These are phyloP conservation scores for Andrena camellia DNA, from an alignment of 2,888 invertebrate genomes.

Conservation along the genomic window DNA sequence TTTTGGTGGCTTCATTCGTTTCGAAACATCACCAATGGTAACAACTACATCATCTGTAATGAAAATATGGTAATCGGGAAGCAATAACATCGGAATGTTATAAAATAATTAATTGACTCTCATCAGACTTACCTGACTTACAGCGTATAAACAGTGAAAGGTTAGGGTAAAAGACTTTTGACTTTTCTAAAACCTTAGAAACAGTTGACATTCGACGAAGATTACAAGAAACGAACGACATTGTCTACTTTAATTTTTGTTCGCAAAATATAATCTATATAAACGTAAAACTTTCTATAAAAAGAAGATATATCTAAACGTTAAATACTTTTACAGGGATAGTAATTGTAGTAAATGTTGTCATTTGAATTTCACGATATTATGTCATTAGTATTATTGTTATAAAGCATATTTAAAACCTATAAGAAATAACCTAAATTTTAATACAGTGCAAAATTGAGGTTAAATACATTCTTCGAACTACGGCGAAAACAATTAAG, in stretches of 20 bases:
- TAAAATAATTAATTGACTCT: not conserved
- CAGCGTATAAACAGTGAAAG: conserved; percentile 66
- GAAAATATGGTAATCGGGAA: conserved; percentile 19
- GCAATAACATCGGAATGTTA: not conserved
- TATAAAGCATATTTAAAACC: conserved; percentile 1
- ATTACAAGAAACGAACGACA: conserved; percentile 62
- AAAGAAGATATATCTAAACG: not conserved
- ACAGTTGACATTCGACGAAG: conserved; percentile 62
- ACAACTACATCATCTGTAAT: conserved; percentile 83
- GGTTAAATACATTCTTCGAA: not conserved
- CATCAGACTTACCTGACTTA: conserved; percentile 75
- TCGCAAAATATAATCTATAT: conserved; percentile 13
- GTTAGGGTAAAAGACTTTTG: conserved; percentile 63
- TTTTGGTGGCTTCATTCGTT: conserved; percentile 88
- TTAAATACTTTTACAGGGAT: not conserved
- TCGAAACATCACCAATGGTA: conserved; percentile 91
- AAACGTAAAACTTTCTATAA: not conserved
- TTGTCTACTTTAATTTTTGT: conserved; percentile 45
- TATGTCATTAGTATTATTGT: not conserved
- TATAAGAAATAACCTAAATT: conserved; percentile 9
- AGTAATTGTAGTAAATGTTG: not conserved
- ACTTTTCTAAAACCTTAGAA: conserved; percentile 64
- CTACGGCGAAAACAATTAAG: not conserved
- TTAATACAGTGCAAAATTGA: conserved; percentile 1
- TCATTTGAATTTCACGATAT: not conserved